Evolutionary conservation across 2,113 vertebrate genomes (phyloP).

Genomic region (Syngnathus scovelli): DNA sequence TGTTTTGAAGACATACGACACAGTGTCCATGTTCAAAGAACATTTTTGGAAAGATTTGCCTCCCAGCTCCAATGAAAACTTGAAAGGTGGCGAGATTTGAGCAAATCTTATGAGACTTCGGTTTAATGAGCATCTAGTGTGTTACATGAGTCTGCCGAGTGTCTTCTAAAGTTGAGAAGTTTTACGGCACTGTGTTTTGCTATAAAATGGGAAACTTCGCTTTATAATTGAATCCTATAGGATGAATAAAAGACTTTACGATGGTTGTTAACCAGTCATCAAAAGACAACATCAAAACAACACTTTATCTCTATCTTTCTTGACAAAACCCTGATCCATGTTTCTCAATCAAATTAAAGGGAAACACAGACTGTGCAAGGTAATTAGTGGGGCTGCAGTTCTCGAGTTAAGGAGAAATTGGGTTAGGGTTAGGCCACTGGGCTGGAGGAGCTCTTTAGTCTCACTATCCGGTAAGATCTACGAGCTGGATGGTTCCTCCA

Average conservation of each 20-base stretch:
- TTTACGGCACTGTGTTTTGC: neutral
- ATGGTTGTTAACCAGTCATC: too few species aligned
- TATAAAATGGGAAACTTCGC: neutral
- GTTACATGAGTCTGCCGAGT: neutral
- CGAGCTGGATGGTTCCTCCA: too few species aligned
- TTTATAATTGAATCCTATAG: neutral
- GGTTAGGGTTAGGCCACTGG: too few species aligned
- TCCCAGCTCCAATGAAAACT: neutral
- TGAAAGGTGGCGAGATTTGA: neutral
- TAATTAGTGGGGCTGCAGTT: too few species aligned
- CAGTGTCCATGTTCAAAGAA: neutral
- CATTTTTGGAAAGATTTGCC: neutral
- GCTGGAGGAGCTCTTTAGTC: too few species aligned
- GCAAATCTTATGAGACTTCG: neutral
- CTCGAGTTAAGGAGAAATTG: too few species aligned
- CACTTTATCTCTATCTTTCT: too few species aligned
- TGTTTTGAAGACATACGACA: constrained; percentile 4
- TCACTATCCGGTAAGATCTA: too few species aligned
- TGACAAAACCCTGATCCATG: too few species aligned
- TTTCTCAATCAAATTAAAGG: too few species aligned
- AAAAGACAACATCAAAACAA: too few species aligned
- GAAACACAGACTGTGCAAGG: too few species aligned
- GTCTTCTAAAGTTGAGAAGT: neutral
- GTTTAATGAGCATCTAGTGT: neutral
- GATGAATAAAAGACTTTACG: neutral